Conservation (phyloP, 2,113 vertebrate genomes). For the Sebastes schlegelii region DNA sequence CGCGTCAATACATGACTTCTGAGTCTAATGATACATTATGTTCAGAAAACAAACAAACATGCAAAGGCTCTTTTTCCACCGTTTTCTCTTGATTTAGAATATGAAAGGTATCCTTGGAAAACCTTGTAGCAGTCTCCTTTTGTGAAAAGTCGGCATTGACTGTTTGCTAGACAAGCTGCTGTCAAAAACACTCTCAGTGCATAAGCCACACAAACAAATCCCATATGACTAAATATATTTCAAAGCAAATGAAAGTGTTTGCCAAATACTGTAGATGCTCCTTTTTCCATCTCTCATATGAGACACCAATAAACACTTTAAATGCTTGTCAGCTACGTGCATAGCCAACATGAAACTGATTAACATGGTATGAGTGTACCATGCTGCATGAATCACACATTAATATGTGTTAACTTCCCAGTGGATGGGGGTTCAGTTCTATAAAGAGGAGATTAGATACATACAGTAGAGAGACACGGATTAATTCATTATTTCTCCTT, state of each 20-base stretch:
- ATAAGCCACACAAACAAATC: constrained; percentile 38
- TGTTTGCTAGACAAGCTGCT: constrained; percentile 1
- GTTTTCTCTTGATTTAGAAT: not conserved
- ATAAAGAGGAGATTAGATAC: not conserved
- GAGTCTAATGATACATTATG: not conserved
- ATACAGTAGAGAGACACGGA: not conserved
- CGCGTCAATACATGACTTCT: not conserved
- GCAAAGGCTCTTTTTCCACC: not conserved
- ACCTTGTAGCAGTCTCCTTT: constrained; percentile 15
- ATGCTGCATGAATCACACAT: constrained; percentile 24
- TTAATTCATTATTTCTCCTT: constrained; percentile 1
- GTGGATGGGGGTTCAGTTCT: not conserved
- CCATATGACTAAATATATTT: constrained; percentile 44
- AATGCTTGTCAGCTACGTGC: constrained; percentile 18
- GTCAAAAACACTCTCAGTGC: constrained; percentile 37
- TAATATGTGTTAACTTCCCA: not conserved
- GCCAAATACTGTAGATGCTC: constrained; percentile 13
- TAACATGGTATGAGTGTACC: constrained; percentile 7
- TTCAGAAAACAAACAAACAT: not conserved
- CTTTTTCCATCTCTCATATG: constrained; percentile 1
- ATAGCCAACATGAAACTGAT: constrained; percentile 19
- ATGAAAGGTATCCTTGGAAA: constrained; percentile 16
- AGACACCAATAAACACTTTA: constrained; percentile 33
- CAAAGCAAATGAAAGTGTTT: constrained; percentile 27
- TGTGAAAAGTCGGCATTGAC: not conserved